These are phyloP conservation scores for Sphaerodactylus townsendi DNA, from an alignment of 2,113 vertebrate species.

Conservation along the genomic window DNA sequence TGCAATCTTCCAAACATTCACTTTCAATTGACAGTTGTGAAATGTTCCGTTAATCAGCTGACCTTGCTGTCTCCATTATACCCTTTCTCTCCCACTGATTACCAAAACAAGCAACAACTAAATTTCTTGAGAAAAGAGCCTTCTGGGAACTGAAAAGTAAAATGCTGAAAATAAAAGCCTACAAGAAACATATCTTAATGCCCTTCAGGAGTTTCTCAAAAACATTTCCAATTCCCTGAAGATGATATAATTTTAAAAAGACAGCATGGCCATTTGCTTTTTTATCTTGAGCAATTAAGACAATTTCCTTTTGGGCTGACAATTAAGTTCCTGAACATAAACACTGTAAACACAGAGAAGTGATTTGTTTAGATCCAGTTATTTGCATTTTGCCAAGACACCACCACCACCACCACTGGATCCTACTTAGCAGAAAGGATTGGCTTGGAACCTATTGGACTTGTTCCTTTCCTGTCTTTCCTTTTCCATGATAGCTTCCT, in stretches of 20 bases:
- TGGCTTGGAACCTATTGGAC: too few species aligned
- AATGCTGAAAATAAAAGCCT: slow-evolving; percentile 24
- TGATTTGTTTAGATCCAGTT: too few species aligned
- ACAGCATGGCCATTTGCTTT: slow-evolving; percentile 49
- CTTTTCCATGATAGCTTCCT: too few species aligned
- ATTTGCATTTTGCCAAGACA: too few species aligned
- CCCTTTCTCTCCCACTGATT: background rate
- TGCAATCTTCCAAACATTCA: background rate
- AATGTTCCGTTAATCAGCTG: background rate
- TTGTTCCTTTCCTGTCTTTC: too few species aligned
- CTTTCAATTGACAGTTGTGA: background rate
- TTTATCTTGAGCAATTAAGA: background rate
- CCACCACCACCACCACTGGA: too few species aligned
- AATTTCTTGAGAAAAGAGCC: too few species aligned
- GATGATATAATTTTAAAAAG: background rate
- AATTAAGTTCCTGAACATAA: background rate
- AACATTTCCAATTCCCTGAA: slow-evolving; percentile 70
- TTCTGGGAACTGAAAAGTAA: slow-evolving; percentile 51
- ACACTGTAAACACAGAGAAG: too few species aligned
- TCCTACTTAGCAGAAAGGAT: too few species aligned
- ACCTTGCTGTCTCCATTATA: background rate
- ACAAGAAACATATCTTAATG: slow-evolving; percentile 58
- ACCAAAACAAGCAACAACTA: background rate
- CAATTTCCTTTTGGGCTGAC: background rate
- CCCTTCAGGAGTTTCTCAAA: slow-evolving; percentile 65